Percentiles rank a stretch among this genome's conserved stretches.
These are phyloP conservation scores for Clitarchus hookeri DNA, from an alignment of 2,888 invertebrate genomes.

Conservation along the genomic window DNA sequence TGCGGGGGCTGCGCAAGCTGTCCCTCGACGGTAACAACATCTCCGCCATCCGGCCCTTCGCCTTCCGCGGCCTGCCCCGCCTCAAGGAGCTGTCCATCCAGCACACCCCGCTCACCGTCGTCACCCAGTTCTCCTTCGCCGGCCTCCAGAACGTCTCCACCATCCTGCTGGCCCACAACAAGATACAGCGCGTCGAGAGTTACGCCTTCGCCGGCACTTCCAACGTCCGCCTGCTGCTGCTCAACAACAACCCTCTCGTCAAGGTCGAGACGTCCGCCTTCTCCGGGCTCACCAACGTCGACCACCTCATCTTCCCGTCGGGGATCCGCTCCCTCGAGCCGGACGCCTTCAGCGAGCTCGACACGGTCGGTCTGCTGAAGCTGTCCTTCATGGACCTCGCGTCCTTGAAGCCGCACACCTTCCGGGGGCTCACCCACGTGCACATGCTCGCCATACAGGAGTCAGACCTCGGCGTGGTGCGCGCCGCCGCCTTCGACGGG, in stretches of 20 bases:
- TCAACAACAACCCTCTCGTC: constrained; percentile 83
- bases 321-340: constrained; percentile 76
- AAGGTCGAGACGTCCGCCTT: constrained; percentile 82
- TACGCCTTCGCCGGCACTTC: constrained; percentile 88
- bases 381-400: constrained; percentile 83
- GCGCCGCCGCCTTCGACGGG: constrained; percentile 76
- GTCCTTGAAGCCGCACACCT: constrained; percentile 70
- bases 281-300: constrained; percentile 80
- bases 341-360: constrained; percentile 80
- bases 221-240: constrained; percentile 77
- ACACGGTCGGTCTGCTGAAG: constrained; percentile 80
- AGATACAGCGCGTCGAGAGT: constrained; percentile 67
- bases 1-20: constrained; percentile 78
- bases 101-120: constrained; percentile 78
- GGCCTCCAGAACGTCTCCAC: constrained; percentile 79
- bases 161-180: constrained; percentile 71
- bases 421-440: constrained; percentile 76
- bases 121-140: constrained; percentile 84
- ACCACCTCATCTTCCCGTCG: constrained; percentile 80
- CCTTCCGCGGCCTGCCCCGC: constrained; percentile 77
- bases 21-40: constrained; percentile 88
- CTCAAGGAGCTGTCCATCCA: constrained; percentile 82
- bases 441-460: constrained; percentile 78
- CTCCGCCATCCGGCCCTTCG: constrained; percentile 78
- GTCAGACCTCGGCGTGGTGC: constrained; percentile 77